Evolutionary conservation across 2,113 vertebrate species (phyloP).

Genomic region (Onychostoma macrolepis): DNA sequence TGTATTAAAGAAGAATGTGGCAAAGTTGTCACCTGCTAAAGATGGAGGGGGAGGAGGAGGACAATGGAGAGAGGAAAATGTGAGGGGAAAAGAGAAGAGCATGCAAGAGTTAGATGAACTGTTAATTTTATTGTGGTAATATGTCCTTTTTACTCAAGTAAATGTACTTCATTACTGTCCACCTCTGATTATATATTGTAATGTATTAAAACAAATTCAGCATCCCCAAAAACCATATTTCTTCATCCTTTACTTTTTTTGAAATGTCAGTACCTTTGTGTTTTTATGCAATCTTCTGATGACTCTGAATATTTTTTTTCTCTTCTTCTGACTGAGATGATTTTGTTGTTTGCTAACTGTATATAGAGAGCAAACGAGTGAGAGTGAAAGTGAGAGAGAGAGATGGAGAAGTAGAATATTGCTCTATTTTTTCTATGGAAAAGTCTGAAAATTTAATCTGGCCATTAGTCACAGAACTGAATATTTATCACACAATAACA

Average conservation of each 20-base stretch:
- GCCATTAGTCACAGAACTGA: slow-evolving; percentile 7
- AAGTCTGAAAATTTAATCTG: not conserved
- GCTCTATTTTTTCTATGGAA: not conserved
- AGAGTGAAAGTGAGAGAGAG: not conserved
- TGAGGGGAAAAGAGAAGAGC: too few species aligned
- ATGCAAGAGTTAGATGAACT: too few species aligned
- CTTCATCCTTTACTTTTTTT: not conserved
- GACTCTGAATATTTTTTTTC: not conserved
- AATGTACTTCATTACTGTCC: not conserved
- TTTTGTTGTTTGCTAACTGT: not conserved
- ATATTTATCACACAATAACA: not conserved
- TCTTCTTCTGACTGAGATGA: not conserved
- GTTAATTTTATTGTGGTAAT: too few species aligned
- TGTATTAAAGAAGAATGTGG: too few species aligned
- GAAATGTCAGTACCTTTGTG: not conserved
- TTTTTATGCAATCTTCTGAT: not conserved
- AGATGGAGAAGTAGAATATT: not conserved
- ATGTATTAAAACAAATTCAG: not conserved
- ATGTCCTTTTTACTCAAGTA: not conserved
- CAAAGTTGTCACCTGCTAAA: too few species aligned
- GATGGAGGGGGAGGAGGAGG: too few species aligned
- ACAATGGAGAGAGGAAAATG: too few species aligned
- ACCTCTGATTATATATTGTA: not conserved
- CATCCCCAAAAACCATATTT: not conserved
- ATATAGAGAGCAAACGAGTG: not conserved